These are phyloP conservation scores for Pardosa pseudoannulata DNA, from an alignment of 2,888 invertebrate genomes.

Conservation along the genomic window DNA sequence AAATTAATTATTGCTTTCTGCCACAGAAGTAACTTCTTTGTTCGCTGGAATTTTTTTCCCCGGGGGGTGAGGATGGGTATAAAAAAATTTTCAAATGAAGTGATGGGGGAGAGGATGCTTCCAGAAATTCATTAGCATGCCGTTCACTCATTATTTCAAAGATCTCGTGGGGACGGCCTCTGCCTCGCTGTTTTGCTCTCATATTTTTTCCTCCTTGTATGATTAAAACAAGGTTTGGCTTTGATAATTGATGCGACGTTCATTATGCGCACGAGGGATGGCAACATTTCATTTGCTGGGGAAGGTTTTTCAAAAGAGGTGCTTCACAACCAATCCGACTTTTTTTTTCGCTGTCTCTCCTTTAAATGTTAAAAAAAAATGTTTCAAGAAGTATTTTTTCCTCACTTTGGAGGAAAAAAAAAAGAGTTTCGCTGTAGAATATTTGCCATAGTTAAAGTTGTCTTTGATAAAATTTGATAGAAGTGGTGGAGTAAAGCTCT, in stretches of 20 bases:
- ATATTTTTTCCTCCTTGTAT: slow-evolving; percentile 3
- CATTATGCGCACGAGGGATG: slow-evolving; percentile 5
- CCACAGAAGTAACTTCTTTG: slow-evolving; percentile 3
- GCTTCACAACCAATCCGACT: not conserved
- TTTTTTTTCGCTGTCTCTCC: not conserved
- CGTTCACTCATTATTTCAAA: slow-evolving; percentile 38
- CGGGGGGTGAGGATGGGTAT: slow-evolving; percentile 3
- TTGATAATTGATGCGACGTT: slow-evolving; percentile 11
- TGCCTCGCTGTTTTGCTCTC: not conserved
- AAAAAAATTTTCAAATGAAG: slow-evolving; percentile 13
- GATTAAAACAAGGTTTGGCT: slow-evolving; percentile 15
- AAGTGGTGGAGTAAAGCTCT: no score
- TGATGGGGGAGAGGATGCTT: not conserved
- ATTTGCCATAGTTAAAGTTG: no score
- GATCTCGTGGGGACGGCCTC: slow-evolving; percentile 1
- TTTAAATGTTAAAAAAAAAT: not conserved
- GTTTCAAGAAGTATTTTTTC: not conserved
- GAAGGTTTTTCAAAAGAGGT: not conserved
- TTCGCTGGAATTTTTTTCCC: not conserved
- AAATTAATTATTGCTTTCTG: slow-evolving; percentile 68
- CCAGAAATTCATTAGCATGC: slow-evolving; percentile 59
- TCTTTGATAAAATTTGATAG: no score
- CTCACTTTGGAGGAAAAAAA: not conserved
- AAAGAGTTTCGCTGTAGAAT: no score
- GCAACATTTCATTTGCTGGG: not conserved